These are phyloP conservation scores for Peromyscus aztecus DNA, from an alignment of 2,797 vertebrate genomes.

Conservation along the genomic window DNA sequence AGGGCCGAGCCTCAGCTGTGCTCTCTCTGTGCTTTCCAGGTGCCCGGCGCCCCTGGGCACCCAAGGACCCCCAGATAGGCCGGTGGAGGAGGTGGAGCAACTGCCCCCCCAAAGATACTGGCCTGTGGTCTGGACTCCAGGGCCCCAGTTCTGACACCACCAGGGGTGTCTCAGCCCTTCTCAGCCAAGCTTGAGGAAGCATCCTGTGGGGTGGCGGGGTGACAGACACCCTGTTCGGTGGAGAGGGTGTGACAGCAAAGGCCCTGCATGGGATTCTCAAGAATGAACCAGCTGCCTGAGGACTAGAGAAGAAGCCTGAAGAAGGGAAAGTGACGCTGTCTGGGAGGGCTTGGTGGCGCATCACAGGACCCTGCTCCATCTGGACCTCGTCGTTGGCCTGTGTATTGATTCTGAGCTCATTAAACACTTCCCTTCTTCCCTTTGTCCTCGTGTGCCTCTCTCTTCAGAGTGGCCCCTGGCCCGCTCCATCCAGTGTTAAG, in stretches of 20 bases:
- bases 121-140: constrained; percentile 81
- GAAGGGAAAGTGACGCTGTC: not conserved
- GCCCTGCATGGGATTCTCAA: not conserved
- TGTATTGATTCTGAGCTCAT: constrained; percentile 55
- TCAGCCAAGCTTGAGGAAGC: constrained; percentile 42
- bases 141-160: constrained; percentile 75
- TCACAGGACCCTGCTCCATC: not conserved
- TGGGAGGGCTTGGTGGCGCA: not conserved
- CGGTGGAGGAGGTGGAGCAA: constrained; percentile 73
- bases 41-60: constrained; percentile 83
- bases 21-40: constrained; percentile 82
- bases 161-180: not conserved
- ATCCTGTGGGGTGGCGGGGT: not conserved
- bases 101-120: constrained; percentile 74
- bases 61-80: constrained; percentile 76
- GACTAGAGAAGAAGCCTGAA: not conserved
- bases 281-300: not conserved
- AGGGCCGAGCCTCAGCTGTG: constrained; percentile 63
- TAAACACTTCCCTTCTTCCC: not conserved
- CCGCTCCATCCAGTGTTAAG: not conserved
- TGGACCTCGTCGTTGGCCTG: not conserved
- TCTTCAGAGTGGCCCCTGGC: not conserved
- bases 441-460: not conserved
- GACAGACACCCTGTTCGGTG: not conserved
- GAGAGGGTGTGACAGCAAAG: not conserved